phyloP scores from a whole-genome alignment of 2,888 invertebrate species.

The Caenorhabditis doughertyi region DNA sequence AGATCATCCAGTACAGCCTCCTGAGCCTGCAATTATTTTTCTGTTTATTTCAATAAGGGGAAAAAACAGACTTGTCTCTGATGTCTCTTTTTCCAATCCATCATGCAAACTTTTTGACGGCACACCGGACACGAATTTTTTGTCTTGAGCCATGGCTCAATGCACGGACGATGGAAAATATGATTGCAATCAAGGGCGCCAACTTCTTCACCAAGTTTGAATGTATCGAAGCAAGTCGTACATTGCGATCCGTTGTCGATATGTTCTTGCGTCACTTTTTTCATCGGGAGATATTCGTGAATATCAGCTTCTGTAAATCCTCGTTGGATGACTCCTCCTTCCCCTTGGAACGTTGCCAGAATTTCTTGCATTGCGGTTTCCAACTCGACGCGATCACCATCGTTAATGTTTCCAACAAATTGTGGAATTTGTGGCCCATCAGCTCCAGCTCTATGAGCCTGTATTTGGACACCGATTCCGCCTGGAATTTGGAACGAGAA shows the following conservation, averaged over 20 bases:
- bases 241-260: slow-evolving; percentile 73
- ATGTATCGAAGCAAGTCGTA: slow-evolving; percentile 74
- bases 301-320: slow-evolving; percentile 45
- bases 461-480: slow-evolving; percentile 17
- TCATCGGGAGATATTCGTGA: slow-evolving; percentile 48
- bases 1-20: slow-evolving; percentile 53
- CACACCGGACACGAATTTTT: slow-evolving; percentile 72
- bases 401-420: slow-evolving; percentile 2
- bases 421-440: neutral
- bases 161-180: slow-evolving; percentile 73
- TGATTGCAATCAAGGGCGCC: slow-evolving; percentile 69
- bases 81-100: slow-evolving; percentile 40
- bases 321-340: neutral
- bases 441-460: slow-evolving; percentile 1
- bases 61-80: slow-evolving; percentile 21
- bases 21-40: slow-evolving; percentile 12
- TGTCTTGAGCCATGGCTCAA: slow-evolving; percentile 71
- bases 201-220: slow-evolving; percentile 69
- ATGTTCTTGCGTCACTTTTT: slow-evolving; percentile 66
- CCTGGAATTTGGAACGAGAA: slow-evolving; percentile 34
- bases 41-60: too few relatives aligned
- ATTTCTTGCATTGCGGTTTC: slow-evolving; percentile 21
- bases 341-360: slow-evolving; percentile 3
- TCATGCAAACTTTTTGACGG: slow-evolving; percentile 52
- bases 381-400: slow-evolving; percentile 1